These are phyloP conservation scores for Zaprionus obscuricornis DNA, from an alignment of 2,888 invertebrate species.

Conservation along the genomic window DNA sequence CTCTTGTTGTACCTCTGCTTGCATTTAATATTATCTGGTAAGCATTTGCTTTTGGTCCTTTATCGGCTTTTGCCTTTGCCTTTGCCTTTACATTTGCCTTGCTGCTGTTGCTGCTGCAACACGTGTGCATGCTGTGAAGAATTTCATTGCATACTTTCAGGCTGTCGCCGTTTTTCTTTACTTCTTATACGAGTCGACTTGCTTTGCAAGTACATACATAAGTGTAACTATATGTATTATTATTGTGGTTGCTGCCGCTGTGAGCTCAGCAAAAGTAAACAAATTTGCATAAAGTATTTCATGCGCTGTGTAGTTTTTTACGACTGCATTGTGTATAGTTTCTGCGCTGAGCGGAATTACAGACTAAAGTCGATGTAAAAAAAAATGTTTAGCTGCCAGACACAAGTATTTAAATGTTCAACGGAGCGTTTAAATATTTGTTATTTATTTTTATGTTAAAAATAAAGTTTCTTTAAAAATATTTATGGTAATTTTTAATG, in stretches of 20 bases:
- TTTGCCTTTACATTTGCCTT: background rate
- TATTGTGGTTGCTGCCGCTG: conserved; percentile 15
- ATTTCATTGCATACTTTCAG: conserved; percentile 51
- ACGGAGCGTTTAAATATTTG: too few relatives aligned
- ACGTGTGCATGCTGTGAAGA: conserved; percentile 49
- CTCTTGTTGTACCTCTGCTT: too few relatives aligned
- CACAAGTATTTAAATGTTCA: too few relatives aligned
- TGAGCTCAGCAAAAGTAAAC: conserved; percentile 44
- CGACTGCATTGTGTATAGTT: background rate
- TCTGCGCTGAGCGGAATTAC: too few relatives aligned
- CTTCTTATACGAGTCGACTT: conserved; percentile 14
- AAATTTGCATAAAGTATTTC: conserved; percentile 74
- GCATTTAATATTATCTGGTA: conserved; percentile 57
- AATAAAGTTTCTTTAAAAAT: too few relatives aligned
- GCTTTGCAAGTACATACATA: background rate
- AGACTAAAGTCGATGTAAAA: background rate
- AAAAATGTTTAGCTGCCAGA: background rate
- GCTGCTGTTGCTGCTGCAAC: conserved; percentile 17
- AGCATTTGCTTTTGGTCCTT: conserved; percentile 46
- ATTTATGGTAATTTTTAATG: too few relatives aligned
- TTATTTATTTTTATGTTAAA: too few relatives aligned
- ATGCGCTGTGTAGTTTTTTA: conserved; percentile 48
- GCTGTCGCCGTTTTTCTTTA: conserved; percentile 13
- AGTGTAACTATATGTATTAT: conserved; percentile 4
- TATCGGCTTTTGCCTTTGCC: conserved; percentile 4